These are phyloP conservation scores for Albula glossodonta DNA, from an alignment of 2,113 vertebrate species.

Conservation along the genomic window DNA sequence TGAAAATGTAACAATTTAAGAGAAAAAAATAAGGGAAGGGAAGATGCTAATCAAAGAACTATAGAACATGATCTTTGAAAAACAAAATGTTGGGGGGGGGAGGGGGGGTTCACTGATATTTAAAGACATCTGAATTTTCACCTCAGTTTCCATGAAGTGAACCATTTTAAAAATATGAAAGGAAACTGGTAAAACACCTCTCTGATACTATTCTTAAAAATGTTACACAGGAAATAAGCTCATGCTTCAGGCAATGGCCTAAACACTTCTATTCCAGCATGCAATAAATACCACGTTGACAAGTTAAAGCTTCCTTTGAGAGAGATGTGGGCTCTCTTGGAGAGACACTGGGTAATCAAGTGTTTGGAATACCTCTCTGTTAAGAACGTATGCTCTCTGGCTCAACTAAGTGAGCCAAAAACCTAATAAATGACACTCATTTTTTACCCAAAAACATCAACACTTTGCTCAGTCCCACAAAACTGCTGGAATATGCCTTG, in stretches of 20 bases:
- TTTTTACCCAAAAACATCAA: not conserved
- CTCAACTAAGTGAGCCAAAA: not conserved
- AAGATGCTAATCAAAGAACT: not conserved
- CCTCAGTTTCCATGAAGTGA: not conserved
- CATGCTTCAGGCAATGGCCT: not conserved
- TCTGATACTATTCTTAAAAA: conserved; percentile 1
- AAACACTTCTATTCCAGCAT: not conserved
- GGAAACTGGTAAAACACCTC: not conserved
- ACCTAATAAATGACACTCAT: not conserved
- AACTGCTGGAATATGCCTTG: not conserved
- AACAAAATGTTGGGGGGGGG: conserved; percentile 42
- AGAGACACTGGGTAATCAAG: not conserved
- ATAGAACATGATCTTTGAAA: conserved; percentile 9
- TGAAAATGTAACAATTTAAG: not conserved
- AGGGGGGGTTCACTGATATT: conserved; percentile 22
- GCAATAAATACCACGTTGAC: not conserved
- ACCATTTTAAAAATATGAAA: not conserved
- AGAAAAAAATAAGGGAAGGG: not conserved
- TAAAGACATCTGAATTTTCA: conserved; percentile 22
- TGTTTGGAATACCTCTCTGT: not conserved
- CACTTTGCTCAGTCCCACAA: not conserved
- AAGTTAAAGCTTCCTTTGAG: not conserved
- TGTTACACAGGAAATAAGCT: conserved; percentile 9
- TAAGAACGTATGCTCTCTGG: not conserved
- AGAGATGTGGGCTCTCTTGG: too few relatives aligned